Base-by-base conservation (phyloP, 1,140 invertebrate genomes). In the Solenopsis invicta region DNA sequence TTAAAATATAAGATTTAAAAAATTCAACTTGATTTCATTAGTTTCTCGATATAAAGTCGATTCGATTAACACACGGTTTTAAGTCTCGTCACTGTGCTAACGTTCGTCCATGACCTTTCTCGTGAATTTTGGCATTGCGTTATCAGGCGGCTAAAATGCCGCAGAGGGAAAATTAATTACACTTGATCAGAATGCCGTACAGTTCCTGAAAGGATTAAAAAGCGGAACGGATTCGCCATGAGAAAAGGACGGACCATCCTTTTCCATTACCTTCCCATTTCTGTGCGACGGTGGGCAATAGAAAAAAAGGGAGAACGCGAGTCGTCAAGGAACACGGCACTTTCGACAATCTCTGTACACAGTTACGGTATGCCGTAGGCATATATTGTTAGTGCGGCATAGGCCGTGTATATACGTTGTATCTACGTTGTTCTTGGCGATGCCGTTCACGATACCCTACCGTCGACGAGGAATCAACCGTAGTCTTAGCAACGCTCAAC, bases 401-500 rank as follows among this genome's bases (percentile, higher is more conserved):
- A 37, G n/a, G n/a, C 29, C 67, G 45, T 84, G 54, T 81, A 85
- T 34, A 81, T 86, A 77, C 75, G 67, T 69, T 61, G 24, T 78
- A 64, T 80, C 61, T 52, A 64, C 76, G 76, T 21, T 69, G 50
- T 84, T 75, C 80, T 61, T 61, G 69, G n/a, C 54, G 69, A 84
- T 77, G 52, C 16, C 74, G 69, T 34, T 82, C 61, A 84, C 59
- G 71, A 77, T 84, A 52, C 71, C 41, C 52, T n/a, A 52, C 50
- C 76, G 62, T 37, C 54, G 82, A 75, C 72, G 71, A 48, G 62
- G 54, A 88, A 61, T 77, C 50, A 48, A 52, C 67, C 87, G 94
- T 95, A 92, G 92, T 92, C 94, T 92, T 95, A 92, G 91, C 92
- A 92, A 95, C 94, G 89, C 87, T 88, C 90, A 92, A 92, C 91